Conservation (phyloP, 2,888 invertebrate genomes). For the Brachypalpus laphriformis region DNA sequence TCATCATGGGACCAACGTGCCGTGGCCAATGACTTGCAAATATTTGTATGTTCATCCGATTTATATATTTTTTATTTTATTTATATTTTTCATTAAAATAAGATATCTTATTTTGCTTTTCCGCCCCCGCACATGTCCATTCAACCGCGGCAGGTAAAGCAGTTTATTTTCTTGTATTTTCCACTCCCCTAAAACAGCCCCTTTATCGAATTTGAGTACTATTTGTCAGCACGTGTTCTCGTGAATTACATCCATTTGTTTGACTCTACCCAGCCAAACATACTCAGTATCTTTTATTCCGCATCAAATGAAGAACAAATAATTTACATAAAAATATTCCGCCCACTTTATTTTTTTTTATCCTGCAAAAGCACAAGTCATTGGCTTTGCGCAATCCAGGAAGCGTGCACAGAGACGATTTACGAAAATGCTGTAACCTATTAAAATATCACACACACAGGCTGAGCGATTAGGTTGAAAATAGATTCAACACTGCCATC, state of each 20-base stretch:
- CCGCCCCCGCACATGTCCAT: background rate
- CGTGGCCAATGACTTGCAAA: constrained; percentile 44
- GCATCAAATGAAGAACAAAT: background rate
- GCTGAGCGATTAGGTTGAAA: constrained; percentile 1
- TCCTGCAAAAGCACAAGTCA: background rate
- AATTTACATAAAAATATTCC: background rate
- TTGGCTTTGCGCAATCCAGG: background rate
- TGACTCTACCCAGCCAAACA: background rate
- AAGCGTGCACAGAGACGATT: background rate
- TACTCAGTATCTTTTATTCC: background rate
- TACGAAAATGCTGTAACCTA: background rate
- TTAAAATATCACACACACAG: background rate
- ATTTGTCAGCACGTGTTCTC: constrained; percentile 19
- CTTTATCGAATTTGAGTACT: background rate
- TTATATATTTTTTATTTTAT: background rate
- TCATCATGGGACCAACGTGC: constrained; percentile 7
- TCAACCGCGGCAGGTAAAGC: background rate
- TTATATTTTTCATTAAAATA: constrained; percentile 1
- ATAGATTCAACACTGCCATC: constrained; percentile 43
- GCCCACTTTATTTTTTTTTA: background rate
- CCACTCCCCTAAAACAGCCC: background rate
- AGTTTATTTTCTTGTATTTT: background rate
- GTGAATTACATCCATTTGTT: background rate
- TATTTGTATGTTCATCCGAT: constrained; percentile 7
- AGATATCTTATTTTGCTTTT: background rate